Evolutionary conservation across 2,113 vertebrate genomes (phyloP).

Genomic region (Columbina picui): DNA sequence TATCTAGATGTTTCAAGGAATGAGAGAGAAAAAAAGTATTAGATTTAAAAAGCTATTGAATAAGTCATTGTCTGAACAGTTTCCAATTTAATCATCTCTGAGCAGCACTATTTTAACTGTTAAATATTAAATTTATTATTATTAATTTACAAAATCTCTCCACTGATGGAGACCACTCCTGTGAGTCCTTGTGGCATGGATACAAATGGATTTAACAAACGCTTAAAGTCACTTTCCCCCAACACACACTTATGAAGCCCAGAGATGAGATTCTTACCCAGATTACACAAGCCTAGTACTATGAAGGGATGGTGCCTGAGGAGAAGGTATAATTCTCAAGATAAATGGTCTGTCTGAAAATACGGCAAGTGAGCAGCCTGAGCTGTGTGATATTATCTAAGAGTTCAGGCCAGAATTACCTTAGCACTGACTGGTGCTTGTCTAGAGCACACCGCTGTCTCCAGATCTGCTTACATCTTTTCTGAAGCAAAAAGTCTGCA

Average conservation of each 20-base stretch:
- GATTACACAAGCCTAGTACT: not conserved
- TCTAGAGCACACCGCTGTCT: not conserved
- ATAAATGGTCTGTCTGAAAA: not conserved
- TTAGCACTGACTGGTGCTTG: not conserved
- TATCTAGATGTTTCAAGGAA: constrained; percentile 73
- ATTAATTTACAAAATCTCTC: not conserved
- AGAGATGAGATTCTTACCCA: not conserved
- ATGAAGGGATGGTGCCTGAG: not conserved
- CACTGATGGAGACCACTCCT: not conserved
- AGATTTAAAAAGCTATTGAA: not conserved
- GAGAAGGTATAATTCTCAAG: not conserved
- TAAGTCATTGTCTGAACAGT: not conserved
- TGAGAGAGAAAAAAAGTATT: not conserved
- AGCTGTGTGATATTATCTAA: not conserved
- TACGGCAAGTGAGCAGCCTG: not conserved
- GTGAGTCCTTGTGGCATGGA: not conserved
- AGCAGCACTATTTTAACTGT: not conserved
- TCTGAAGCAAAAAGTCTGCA: not conserved
- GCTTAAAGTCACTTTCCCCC: not conserved
- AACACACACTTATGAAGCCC: not conserved
- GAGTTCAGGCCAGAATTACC: not conserved
- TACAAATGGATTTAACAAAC: not conserved
- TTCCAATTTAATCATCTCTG: not conserved
- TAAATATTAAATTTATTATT: not conserved
- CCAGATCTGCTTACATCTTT: not conserved